A percentile compares a stretch with the other conserved stretches of the same genome.
Conservation (phyloP, 2,888 invertebrate species). For the Cyrtodaria siliqua region DNA sequence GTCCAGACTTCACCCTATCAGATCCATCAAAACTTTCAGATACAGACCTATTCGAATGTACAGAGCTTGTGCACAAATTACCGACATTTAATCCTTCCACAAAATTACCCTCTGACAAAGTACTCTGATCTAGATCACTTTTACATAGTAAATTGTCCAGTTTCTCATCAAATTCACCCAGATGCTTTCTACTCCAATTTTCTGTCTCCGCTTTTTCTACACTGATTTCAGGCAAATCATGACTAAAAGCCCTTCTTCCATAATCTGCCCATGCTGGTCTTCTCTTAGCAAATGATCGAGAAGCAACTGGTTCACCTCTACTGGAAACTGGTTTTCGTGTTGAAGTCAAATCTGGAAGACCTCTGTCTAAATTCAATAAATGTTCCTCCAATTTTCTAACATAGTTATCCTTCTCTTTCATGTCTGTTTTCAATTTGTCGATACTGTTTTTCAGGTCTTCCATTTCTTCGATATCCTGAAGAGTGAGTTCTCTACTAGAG, state of each 20-base stretch:
- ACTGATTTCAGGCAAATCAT: slow-evolving; percentile 32
- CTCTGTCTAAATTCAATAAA: slow-evolving; percentile 56
- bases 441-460: slow-evolving; percentile 60
- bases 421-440: slow-evolving; percentile 55
- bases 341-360: slow-evolving; percentile 41
- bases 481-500: slow-evolving; percentile 45
- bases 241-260: slow-evolving; percentile 38
- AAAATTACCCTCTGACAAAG: slow-evolving; percentile 37
- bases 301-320: slow-evolving; percentile 46
- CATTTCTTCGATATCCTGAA: slow-evolving; percentile 59
- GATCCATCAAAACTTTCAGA: slow-evolving; percentile 32
- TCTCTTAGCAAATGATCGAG: slow-evolving; percentile 32
- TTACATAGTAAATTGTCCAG: slow-evolving; percentile 17
- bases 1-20: slow-evolving; percentile 56
- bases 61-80: slow-evolving; percentile 41
- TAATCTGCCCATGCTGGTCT: slow-evolving; percentile 9
- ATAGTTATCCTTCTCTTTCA: slow-evolving; percentile 70
- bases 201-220: slow-evolving; percentile 4
- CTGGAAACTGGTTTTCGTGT: slow-evolving; percentile 48
- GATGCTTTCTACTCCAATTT: not conserved
- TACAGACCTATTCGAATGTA: slow-evolving; percentile 32
- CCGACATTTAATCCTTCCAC: slow-evolving; percentile 8
- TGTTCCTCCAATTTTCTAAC: slow-evolving; percentile 70
- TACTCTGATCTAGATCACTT: slow-evolving; percentile 31
- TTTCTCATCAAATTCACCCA: not conserved